Conservation (phyloP, 2,797 vertebrate species). For the Chelonia mydas region DNA sequence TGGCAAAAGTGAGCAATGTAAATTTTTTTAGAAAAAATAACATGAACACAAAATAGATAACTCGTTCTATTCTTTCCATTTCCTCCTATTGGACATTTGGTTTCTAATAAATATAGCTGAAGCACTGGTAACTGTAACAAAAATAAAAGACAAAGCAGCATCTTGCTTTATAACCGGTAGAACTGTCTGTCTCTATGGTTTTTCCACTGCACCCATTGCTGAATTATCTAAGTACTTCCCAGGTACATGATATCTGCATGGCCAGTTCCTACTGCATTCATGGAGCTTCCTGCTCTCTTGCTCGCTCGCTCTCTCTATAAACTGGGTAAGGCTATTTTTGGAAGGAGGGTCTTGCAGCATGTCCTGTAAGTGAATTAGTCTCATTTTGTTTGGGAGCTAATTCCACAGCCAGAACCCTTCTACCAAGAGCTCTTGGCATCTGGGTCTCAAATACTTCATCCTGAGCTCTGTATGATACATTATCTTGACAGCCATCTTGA, state of each 20-base stretch:
- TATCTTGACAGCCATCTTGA: background rate
- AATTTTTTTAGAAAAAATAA: conserved; percentile 16
- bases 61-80: background rate
- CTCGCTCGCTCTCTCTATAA: background rate
- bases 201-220: background rate
- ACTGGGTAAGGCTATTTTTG: background rate
- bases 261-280: background rate
- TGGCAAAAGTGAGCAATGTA: background rate
- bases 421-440: background rate
- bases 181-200: background rate
- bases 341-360: background rate
- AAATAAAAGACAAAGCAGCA: background rate
- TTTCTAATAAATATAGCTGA: background rate
- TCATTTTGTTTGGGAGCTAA: background rate
- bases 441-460: background rate
- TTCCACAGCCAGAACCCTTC: background rate
- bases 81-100: background rate
- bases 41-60: background rate
- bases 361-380: background rate
- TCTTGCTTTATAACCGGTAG: fast-evolving
- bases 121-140: background rate
- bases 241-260: background rate
- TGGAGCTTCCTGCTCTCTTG: background rate
- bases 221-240: background rate
- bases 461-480: background rate